Base-by-base conservation (phyloP, 2,888 invertebrate genomes). In the Heteropelma amictum region DNA sequence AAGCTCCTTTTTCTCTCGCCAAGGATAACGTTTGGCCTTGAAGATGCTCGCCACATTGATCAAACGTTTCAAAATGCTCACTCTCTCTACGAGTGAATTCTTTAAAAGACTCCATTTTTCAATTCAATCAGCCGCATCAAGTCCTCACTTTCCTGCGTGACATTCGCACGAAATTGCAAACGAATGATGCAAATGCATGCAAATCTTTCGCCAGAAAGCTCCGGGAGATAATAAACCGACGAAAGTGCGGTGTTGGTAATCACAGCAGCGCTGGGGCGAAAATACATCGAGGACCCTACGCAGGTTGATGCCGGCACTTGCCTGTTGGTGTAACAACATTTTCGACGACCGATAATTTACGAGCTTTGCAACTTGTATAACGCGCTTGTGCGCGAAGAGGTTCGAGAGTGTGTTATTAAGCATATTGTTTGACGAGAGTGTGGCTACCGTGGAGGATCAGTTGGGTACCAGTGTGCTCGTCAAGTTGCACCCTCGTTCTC, bases 341-440 rank as follows among this genome's bases (percentile, higher is more conserved):
- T 82, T 81, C 79, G 77, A 78, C 63, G 81, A 84, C 84, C 82
- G 84, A 86, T 86, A 83, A 83, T 77, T 42, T 45, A 42, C 14
- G 14, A 42, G 80, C 79, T 76, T 76, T 38, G 70, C 79, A 78
- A 79, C 79, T 82, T 79, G 82, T 80, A 81, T 84, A 83, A 83
- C 84, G 82, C 81, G 77, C 49, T 51, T 56, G 53, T 45, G 56
- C 12, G 33, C 28, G 45, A 21, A 58, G 64, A 56, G 53, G 10
- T 40, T 61, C 51, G 63, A 67, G 30, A 33, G 45, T 14, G 61
- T 56, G 47, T 49, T 65, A 45, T 40, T 60, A 54, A 64, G 70
- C 56, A 58, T 51, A 69, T 49, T 40, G 65, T 61, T 67, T 54
- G 56, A 61, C 17, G 14, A 19, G 54, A 56, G 35, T 49, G 4